Evolutionary conservation across 2,113 vertebrate species (phyloP).

Genomic region (Myiagra hebetior): DNA sequence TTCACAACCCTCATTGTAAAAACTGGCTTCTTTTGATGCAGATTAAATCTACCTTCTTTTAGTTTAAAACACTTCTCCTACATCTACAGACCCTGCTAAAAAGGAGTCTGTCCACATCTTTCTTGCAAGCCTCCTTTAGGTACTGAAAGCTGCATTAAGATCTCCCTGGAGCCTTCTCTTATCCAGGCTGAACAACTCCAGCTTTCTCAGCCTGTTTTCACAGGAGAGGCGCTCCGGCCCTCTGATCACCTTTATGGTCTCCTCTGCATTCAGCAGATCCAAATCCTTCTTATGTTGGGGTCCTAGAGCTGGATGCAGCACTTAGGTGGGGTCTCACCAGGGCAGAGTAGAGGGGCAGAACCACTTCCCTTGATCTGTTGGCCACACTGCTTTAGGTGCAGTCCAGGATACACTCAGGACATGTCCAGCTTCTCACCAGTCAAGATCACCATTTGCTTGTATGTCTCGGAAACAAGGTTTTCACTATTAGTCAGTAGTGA

Average conservation of each 20-base stretch:
- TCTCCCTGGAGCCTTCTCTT: rapidly evolving
- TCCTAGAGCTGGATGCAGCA: not conserved
- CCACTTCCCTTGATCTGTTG: not conserved
- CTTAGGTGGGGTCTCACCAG: not conserved
- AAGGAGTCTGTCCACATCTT: not conserved
- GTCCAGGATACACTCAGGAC: not conserved
- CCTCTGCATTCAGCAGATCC: not conserved
- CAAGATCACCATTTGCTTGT: not conserved
- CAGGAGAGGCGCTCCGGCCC: not conserved
- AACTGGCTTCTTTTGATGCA: not conserved
- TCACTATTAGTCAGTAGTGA: not conserved
- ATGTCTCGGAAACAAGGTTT: not conserved
- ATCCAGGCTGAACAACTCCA: not conserved
- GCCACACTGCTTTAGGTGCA: not conserved
- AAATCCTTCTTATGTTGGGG: rapidly evolving
- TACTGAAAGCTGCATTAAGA: not conserved
- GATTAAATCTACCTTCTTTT: not conserved
- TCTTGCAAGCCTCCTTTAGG: not conserved
- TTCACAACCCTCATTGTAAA: not conserved
- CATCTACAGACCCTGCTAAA: not conserved
- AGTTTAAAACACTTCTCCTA: not conserved
- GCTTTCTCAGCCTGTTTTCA: not conserved
- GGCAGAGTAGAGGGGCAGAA: not conserved
- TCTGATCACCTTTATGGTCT: not conserved
- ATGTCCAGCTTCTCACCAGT: not conserved